Conservation (phyloP, 2,113 vertebrate species). For the Gnathonemus echidnorhynchus region DNA sequence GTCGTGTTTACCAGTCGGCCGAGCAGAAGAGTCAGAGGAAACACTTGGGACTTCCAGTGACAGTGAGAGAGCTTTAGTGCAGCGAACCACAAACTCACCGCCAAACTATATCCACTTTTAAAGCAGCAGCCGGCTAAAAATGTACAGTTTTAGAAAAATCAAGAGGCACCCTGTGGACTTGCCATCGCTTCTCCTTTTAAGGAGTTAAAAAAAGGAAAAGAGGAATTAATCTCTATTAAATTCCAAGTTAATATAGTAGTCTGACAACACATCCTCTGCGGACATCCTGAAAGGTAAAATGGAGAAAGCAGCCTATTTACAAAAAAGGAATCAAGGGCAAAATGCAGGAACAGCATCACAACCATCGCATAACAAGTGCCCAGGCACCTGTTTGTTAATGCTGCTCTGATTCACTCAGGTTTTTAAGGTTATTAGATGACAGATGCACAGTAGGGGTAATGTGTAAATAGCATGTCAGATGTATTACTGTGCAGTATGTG, state of each 20-base stretch:
- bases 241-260: constrained; percentile 28
- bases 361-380: background rate
- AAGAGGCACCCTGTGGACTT: constrained; percentile 38
- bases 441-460: background rate
- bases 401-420: background rate
- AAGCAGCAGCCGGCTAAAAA: constrained; percentile 48
- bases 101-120: constrained; percentile 31
- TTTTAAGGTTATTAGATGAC: background rate
- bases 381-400: background rate
- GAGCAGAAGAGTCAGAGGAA: constrained; percentile 33
- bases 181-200: constrained; percentile 40
- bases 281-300: background rate
- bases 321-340: background rate
- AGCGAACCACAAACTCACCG: constrained; percentile 42
- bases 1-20: constrained; percentile 27
- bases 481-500: background rate
- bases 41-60: constrained; percentile 2
- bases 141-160: constrained; percentile 50
- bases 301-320: constrained; percentile 5
- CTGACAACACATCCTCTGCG: constrained; percentile 23
- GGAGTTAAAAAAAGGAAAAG: constrained; percentile 33
- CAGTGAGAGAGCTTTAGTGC: constrained; percentile 34
- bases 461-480: background rate
- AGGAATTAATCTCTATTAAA: constrained; percentile 34
- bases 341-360: background rate